Base-by-base conservation (phyloP, 2,888 invertebrate genomes). In the Acanthosoma haemorrhoidale region DNA sequence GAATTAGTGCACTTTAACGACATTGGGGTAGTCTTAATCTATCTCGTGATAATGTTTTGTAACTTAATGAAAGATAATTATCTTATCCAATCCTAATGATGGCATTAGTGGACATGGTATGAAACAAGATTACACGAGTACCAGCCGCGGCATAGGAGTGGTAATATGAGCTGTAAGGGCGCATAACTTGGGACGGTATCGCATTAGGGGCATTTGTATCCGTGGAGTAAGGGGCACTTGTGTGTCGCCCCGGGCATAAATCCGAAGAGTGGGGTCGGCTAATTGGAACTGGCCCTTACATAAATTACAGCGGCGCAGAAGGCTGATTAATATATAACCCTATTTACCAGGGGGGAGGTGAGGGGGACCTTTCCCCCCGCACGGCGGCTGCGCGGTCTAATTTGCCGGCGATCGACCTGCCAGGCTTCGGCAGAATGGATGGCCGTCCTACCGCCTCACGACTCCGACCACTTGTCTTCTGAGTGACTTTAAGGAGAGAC, bases 281-380 rank as follows among this genome's bases (percentile, higher is more conserved):
- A 51, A 51, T 51, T 51, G 51, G 60, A 16, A 60, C 34, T 25
- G 31, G 60, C 36, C 29, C 13, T 60, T 34, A 60, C 41, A 41
- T 64, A 64, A 64, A 64, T 64, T 41, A 41, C 64, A 39, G 41
- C 38, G 29, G 25, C 29, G n/a, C 64, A 29, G 29, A n/a, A 25
- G 21, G 11, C 43, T 64, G 64, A 64, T 64, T 39, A 64, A 64
- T 64, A 64, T 64, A 64, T 64, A 43, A 43, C 43, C 64, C 64
- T 64, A 41, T 64, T 64, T n/a, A n/a, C n/a, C 41, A 43, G 29
- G 38, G 63, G 39, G 11, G 8, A 43, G 51, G 13, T 8, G 51
- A 11, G 51, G 51, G 6, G 11, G 36, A 11, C 41, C n/a, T 13
- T n/a, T 13, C 41, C 41, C 41, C n/a, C n/a, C n/a, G n/a, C n/a